Conservation (phyloP, 2,113 vertebrate genomes). For the Zosterops lateralis region DNA sequence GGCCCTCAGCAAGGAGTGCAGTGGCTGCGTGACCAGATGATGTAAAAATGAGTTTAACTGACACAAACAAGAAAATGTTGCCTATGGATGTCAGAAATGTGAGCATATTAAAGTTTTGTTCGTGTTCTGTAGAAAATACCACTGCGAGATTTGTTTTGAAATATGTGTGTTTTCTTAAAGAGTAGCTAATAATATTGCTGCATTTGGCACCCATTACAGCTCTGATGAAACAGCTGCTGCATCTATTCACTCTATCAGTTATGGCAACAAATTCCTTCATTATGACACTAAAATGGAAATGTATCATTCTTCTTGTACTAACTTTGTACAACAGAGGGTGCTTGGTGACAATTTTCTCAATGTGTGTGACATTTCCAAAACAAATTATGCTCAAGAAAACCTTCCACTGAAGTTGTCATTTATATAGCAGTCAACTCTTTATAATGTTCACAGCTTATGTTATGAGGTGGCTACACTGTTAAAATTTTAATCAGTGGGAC, state of each 20-base stretch:
- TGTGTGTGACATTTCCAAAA: constrained; percentile 64
- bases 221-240: constrained; percentile 64
- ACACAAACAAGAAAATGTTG: neutral
- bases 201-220: constrained; percentile 46
- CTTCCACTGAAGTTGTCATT: constrained; percentile 45
- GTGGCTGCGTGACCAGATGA: neutral
- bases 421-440: neutral
- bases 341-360: constrained; percentile 68
- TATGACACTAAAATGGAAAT: constrained; percentile 75
- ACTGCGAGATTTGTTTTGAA: constrained; percentile 41
- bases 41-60: neutral
- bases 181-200: constrained; percentile 37
- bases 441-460: constrained; percentile 28
- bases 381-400: constrained; percentile 54
- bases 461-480: constrained; percentile 26
- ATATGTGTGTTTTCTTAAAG: neutral
- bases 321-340: constrained; percentile 72
- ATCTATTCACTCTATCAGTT: constrained; percentile 65
- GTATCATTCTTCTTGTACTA: constrained; percentile 67
- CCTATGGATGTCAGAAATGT: neutral
- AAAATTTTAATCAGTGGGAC: constrained; percentile 34
- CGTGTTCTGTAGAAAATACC: neutral
- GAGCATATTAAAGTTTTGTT: neutral
- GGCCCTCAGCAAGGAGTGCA: neutral
- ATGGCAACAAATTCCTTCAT: constrained; percentile 66